Evolutionary conservation across 2,113 vertebrate species (phyloP).

Genomic region (Theristicus caerulescens): DNA sequence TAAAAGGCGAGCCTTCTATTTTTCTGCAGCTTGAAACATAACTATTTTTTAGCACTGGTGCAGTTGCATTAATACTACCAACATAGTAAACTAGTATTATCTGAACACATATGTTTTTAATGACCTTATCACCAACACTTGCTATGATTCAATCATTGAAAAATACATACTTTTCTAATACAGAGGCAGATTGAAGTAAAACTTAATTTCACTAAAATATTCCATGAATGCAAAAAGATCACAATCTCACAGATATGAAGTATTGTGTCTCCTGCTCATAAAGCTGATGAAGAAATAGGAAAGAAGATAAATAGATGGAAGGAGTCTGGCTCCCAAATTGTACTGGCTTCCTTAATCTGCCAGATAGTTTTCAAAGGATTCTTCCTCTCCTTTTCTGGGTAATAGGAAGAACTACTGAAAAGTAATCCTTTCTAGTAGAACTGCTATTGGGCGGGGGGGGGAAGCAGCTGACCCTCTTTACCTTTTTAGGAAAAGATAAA

Average conservation of each 20-base stretch:
- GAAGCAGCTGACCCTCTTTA: not conserved
- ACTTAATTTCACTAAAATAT: not conserved
- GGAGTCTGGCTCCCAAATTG: not conserved
- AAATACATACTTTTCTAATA: not conserved
- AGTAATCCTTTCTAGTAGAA: not conserved
- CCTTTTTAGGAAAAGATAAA: not conserved
- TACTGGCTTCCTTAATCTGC: not conserved
- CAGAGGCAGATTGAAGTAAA: not conserved
- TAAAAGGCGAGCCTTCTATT: not conserved
- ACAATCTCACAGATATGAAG: not conserved
- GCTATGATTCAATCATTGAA: not conserved
- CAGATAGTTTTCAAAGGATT: not conserved
- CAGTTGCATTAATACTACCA: not conserved
- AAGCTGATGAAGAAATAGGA: not conserved
- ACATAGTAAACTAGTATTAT: not conserved
- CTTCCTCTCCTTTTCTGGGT: not conserved
- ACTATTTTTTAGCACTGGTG: not conserved
- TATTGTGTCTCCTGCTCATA: not conserved
- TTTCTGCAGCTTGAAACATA: not conserved
- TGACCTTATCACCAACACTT: not conserved
- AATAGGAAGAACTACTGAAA: not conserved
- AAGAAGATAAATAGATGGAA: not conserved
- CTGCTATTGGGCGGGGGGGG: not conserved
- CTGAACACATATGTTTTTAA: not conserved
- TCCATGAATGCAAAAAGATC: not conserved